Conservation (phyloP, 2,113 vertebrate genomes). For the Phalacrocorax aristotelis region DNA sequence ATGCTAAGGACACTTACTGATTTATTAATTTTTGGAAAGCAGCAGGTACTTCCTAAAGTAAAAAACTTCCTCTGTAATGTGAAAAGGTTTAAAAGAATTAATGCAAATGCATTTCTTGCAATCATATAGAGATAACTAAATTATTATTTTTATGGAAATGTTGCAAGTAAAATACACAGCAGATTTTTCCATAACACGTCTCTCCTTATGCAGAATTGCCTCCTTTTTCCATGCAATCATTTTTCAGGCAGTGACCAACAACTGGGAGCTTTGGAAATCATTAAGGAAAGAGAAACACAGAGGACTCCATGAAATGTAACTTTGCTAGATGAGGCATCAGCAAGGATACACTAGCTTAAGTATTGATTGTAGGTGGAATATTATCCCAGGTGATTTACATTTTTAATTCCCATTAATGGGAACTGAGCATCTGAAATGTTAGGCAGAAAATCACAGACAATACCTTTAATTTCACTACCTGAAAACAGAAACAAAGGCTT, state of each 20-base stretch:
- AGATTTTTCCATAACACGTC: background rate
- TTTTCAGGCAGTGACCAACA: slow-evolving; percentile 41
- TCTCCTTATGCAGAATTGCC: slow-evolving; percentile 9
- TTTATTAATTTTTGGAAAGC: slow-evolving; percentile 3
- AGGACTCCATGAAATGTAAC: slow-evolving; percentile 17
- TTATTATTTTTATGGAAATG: background rate
- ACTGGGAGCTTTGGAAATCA: slow-evolving; percentile 35
- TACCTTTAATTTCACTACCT: background rate
- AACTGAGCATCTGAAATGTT: background rate
- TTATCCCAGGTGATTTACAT: slow-evolving; percentile 40
- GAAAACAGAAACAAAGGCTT: slow-evolving; percentile 13
- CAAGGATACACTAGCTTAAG: slow-evolving; percentile 1
- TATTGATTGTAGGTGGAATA: slow-evolving; percentile 43
- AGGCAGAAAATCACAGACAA: background rate
- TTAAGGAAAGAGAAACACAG: slow-evolving; percentile 36
- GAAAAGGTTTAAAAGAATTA: background rate
- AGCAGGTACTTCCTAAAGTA: background rate
- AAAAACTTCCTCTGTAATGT: background rate
- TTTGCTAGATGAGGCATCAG: slow-evolving; percentile 33
- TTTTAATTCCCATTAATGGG: slow-evolving; percentile 36
- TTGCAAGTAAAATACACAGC: background rate
- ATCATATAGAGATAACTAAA: background rate
- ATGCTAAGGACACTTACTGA: background rate
- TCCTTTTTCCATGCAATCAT: slow-evolving; percentile 39
- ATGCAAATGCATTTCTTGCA: background rate